These are phyloP conservation scores for Empis stercorea DNA, from an alignment of 2,888 invertebrate genomes.

Conservation along the genomic window DNA sequence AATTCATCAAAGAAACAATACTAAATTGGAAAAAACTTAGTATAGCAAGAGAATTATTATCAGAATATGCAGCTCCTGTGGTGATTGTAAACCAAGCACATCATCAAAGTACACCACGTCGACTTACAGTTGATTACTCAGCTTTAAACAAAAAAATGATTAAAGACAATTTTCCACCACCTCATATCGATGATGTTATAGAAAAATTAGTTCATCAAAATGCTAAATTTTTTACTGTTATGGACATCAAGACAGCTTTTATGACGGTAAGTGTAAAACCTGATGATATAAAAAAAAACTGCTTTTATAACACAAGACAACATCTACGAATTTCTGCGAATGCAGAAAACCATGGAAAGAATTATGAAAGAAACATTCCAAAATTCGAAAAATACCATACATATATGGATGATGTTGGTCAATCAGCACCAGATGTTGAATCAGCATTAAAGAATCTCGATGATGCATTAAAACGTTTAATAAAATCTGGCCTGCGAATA, in stretches of 20 bases:
- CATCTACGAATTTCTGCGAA: conserved; percentile 3
- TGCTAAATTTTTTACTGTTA: conserved; percentile 1
- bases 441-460: background rate
- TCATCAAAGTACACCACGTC: conserved; percentile 1
- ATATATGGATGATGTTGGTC: conserved; percentile 1
- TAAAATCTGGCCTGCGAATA: background rate
- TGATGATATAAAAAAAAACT: conserved; percentile 2
- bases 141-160: conserved; percentile 2
- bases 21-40: background rate
- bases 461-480: background rate
- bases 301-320: conserved; percentile 5
- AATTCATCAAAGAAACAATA: background rate
- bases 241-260: conserved; percentile 4
- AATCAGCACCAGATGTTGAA: background rate
- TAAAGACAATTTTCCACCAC: conserved; percentile 3
- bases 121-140: conserved; percentile 2
- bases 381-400: background rate
- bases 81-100: conserved; percentile 6
- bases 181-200: conserved; percentile 3
- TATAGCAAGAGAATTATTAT: conserved; percentile 3
- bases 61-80: conserved; percentile 4
- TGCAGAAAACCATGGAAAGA: background rate
- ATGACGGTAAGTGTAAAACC: conserved; percentile 1
- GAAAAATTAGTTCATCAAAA: background rate
- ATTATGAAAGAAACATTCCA: background rate